Base-by-base conservation (phyloP, 2,888 invertebrate species). In the Spisula subtruncata region DNA sequence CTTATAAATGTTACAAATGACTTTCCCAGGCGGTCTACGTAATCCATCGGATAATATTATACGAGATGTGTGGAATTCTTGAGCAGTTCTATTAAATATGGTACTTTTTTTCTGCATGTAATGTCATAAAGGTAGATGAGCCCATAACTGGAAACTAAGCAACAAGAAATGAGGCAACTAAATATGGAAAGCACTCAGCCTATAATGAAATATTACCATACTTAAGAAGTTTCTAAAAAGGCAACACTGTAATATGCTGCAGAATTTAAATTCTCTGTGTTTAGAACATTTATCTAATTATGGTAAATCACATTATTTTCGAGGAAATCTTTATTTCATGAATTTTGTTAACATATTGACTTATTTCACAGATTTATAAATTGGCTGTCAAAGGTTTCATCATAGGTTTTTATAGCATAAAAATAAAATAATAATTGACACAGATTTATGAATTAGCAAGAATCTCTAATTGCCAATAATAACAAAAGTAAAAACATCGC, bases 1-100 rank as follows among this genome's bases (percentile, higher is more conserved):
- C 60, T 25, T 66, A 56, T n/a, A 56, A 56, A 56, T 56, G 18
- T 56, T 56, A 66, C 60, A 66, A 66, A 66, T 66, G 60, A 25
- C 60, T 66, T 66, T 66, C n/a, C 8, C 25, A 66, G 60, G 25
- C 60, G 25, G 60, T 10, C n/a, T 8, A 66, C n/a, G 60, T n/a
- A 66, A 66, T 66, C 60, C 60, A 25, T 66, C 25, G 60, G 60
- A 25, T 66, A n/a, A n/a, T n/a, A n/a, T n/a, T n/a, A n/a, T n/a
- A 25, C 25, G 25, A 25, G 25, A 25, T 25, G n/a, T 25, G 60
- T n/a, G n/a, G n/a, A 66, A 66, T 10, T 6, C 60, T 66, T 66
- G 5, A 25, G 60, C n/a, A 25, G 60, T 66, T 66, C 60, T 25
- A 66, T 66, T 66, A 66, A 25, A 66, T 66, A 66, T 66, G 60